Evolutionary conservation across 1,140 invertebrate species (phyloP), one percentile per base, ranked within the genome.

Genomic region (Leptinotarsa texana): DNA sequence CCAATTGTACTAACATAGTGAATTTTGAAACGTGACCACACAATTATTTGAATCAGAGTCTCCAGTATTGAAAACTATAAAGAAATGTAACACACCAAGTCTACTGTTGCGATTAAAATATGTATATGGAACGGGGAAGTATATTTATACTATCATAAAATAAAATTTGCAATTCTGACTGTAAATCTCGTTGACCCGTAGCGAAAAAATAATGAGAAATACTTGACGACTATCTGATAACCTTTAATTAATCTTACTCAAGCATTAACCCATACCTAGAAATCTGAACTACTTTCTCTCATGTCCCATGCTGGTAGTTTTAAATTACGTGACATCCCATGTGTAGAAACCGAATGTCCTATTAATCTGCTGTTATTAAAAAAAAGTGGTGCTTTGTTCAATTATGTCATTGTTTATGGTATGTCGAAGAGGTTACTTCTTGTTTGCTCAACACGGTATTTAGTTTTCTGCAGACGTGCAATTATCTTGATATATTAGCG

Each of bases 401-500:
- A 57, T 57, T 57, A 57, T 57, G 17, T 57, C 51, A 57, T 57
- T 57, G 51, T 57, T 57, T 57, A 18, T 57, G 15, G 51, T 17
- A 18, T n/a, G n/a, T 18, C 51, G 15, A 57, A 57, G 51, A 57
- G 13, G 51, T 15, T 57, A 57, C 51, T 18, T 57, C 15, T 18
- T 57, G 51, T 15, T 57, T 57, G 51, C 51, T 57, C 51, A 57
- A 57, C 51, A 18, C n/a, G 51, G 51, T 57, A 8, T 57, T 57
- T 57, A 57, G n/a, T 57, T 57, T 57, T 57, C 51, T 57, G 51
- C 51, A 57, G n/a, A 57, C 51, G n/a, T 57, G n/a, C 51, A 57
- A 57, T 57, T 57, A 57, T 17, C 51, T 17, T 17, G 51, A 57
- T n/a, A 57, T 42, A 42, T 42, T 42, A 15, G 51, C n/a, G 51